A percentile compares a stretch with the other conserved stretches of the same genome.
Evolutionary conservation across 2,888 invertebrate genomes (phyloP).

Genomic region (Priapulus caudatus): DNA sequence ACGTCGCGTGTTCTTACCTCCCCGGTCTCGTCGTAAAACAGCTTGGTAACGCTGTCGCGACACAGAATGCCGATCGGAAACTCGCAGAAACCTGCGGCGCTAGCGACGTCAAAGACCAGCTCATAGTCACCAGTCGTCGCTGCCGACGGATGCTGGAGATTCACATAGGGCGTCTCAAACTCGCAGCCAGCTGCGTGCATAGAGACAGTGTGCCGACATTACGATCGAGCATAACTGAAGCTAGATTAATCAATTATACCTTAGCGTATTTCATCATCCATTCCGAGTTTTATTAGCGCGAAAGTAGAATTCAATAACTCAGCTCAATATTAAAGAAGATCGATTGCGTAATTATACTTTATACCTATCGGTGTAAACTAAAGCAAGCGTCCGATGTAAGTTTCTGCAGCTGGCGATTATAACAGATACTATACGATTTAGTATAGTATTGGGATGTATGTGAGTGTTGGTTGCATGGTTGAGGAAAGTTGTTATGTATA

Average conservation of each 20-base stretch:
- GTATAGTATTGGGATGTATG: too few relatives aligned
- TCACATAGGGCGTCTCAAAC: conserved; percentile 30
- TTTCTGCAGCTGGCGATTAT: too few relatives aligned
- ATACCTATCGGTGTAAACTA: too few relatives aligned
- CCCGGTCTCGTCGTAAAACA: conserved; percentile 5
- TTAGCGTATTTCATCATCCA: neutral
- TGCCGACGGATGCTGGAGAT: conserved; percentile 22
- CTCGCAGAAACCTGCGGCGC: conserved; percentile 22
- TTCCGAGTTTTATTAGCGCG: neutral
- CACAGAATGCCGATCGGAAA: conserved; percentile 24
- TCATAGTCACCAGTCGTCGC: conserved; percentile 35
- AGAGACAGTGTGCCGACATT: neutral
- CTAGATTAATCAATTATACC: neutral
- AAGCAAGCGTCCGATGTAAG: too few relatives aligned
- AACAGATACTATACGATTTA: too few relatives aligned
- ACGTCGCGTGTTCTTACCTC: too few relatives aligned
- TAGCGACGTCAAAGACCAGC: conserved; percentile 27
- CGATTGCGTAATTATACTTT: too few relatives aligned
- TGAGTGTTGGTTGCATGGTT: too few relatives aligned
- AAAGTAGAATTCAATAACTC: too few relatives aligned
- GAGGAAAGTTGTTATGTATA: too few relatives aligned
- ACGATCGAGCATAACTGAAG: neutral
- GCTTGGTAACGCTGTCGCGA: conserved; percentile 10
- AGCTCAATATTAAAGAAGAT: too few relatives aligned
- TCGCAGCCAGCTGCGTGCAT: too few relatives aligned